Conservation (phyloP, 2,113 vertebrate genomes). For the Catharus fuscescens region DNA sequence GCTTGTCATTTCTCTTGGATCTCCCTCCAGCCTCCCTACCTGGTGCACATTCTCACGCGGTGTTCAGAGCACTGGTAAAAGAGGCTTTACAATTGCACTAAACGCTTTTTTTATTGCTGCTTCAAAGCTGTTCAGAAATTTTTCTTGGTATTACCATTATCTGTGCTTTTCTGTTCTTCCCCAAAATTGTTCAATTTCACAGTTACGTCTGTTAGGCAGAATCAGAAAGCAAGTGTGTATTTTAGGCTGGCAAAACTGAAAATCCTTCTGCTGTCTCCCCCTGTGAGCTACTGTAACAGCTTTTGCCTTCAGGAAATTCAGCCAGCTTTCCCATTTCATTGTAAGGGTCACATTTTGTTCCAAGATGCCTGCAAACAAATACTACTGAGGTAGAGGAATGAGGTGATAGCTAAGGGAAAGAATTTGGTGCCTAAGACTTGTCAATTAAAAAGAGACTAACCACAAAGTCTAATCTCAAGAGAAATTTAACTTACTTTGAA, state of each 20-base stretch:
- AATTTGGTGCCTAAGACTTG: not conserved
- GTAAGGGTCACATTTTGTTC: conserved; percentile 32
- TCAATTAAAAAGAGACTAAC: conserved; percentile 4
- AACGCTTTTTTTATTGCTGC: conserved; percentile 4
- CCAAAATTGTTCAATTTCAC: conserved; percentile 42
- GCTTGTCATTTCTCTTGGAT: conserved; percentile 25
- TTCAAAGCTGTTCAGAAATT: conserved; percentile 6
- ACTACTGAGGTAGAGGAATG: not conserved
- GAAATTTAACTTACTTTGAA: conserved; percentile 1
- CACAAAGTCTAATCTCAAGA: not conserved
- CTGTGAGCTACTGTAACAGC: conserved; percentile 4
- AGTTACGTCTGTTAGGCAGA: conserved; percentile 13
- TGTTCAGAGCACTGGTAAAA: not conserved
- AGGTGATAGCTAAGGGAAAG: not conserved
- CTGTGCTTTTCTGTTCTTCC: conserved; percentile 13
- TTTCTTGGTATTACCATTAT: conserved; percentile 10
- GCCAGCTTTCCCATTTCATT: not conserved
- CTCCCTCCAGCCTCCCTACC: conserved; percentile 27
- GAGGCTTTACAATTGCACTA: conserved; percentile 14
- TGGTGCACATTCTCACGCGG: not conserved
- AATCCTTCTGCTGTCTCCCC: not conserved
- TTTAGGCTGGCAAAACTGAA: conserved; percentile 23
- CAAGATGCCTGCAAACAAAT: not conserved
- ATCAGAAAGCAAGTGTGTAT: conserved; percentile 1
- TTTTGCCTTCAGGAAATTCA: conserved; percentile 25